Base-by-base conservation (phyloP, 2,888 invertebrate genomes). In the Sisyra nigra region DNA sequence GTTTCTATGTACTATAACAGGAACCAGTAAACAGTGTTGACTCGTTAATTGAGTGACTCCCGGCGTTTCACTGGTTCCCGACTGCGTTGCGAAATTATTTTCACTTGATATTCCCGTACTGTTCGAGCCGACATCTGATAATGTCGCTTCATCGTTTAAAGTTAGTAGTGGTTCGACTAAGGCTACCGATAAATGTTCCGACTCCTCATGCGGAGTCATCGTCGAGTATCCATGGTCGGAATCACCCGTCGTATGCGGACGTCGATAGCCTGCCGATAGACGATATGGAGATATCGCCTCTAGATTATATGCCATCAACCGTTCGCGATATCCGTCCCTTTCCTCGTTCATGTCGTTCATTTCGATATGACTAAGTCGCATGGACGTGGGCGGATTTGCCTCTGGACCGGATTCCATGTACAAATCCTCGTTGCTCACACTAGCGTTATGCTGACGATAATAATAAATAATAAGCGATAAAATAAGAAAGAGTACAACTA, bases 171-270 rank as follows among this genome's bases (percentile, higher is more conserved):
- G 74, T 52, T 79, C 80, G 39, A 76, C 72, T 7, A 77, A 68
- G 14, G 79, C 81, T 51, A 83, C 80, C 7, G 80, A 81, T 49
- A 83, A 76, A 51, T 84, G 82, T 57, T 88, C 87, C 1, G 84
- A 85, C 56, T 88, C 88, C 55, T 89, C 88, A 53, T 88, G 87
- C 2, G 86, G 87, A 1, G 88, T 89, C 89, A 89, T 89, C 0
- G 89, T 89, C 3, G 88, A 89, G 62, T 93, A 93, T 2, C 93
- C 93, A 57, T 92, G 89, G 65, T 93, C 93, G n/a, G 87, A 89
- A 52, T 81, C 81, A 36, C 79, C 80, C 0, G 81, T 78, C 1
- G 80, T 74, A 37, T 79, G 75, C 3, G 84, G 76, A 24, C 86
- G 71, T 33, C 83, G 67, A 58, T 87, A 88, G 43, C 78, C 80